Evolutionary conservation across 2,888 invertebrate species (phyloP).

Genomic region (Rotaria macrura): DNA sequence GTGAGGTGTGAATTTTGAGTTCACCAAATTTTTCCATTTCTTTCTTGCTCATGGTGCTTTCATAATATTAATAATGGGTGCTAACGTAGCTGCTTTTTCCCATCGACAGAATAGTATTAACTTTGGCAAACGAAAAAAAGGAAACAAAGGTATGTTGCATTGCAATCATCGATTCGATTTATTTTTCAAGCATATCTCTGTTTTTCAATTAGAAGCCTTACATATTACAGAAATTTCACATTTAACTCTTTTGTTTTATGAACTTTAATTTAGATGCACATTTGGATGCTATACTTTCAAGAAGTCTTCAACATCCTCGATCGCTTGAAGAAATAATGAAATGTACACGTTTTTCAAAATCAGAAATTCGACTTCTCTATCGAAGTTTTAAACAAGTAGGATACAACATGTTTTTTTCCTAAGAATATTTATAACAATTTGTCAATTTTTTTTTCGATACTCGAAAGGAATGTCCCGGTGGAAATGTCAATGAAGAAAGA

Average conservation of each 20-base stretch:
- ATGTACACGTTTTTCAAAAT: slow-evolving; percentile 58
- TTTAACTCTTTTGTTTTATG: too few species aligned
- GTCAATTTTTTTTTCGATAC: background rate
- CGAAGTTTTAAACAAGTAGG: slow-evolving; percentile 83
- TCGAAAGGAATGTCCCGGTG: slow-evolving; percentile 60
- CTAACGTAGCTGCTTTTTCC: background rate
- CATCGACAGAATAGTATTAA: background rate
- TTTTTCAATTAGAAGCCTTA: too few species aligned
- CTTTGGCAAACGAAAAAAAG: background rate
- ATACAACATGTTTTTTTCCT: background rate
- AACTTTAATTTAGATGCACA: background rate
- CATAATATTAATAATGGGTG: background rate
- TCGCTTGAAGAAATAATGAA: slow-evolving; percentile 31
- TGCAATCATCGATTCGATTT: too few species aligned
- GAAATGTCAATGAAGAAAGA: slow-evolving; percentile 84
- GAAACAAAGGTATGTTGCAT: background rate
- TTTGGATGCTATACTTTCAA: background rate
- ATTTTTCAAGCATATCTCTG: too few species aligned
- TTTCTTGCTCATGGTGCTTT: background rate
- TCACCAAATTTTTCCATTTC: background rate
- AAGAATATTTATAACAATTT: too few species aligned
- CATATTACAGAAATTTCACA: too few species aligned
- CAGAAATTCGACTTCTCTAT: slow-evolving; percentile 84
- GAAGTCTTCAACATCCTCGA: slow-evolving; percentile 12
- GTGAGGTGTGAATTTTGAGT: background rate